Conservation (phyloP, 1,140 invertebrate genomes). For the Andricus grossulariae region DNA sequence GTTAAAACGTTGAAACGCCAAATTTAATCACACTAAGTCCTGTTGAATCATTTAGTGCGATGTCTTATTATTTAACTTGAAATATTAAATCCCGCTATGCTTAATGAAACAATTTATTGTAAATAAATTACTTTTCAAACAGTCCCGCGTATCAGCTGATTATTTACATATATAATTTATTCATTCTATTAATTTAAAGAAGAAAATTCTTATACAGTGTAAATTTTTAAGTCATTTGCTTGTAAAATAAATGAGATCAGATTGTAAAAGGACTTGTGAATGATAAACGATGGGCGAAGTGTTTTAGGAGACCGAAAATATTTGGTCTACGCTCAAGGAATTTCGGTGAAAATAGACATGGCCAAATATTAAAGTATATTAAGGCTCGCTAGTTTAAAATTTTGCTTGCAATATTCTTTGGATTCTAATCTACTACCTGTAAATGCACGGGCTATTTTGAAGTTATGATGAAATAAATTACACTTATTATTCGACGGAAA, state of each 20-base stretch:
- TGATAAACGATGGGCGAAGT: too few relatives aligned
- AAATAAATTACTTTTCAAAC: background rate
- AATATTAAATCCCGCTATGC: background rate
- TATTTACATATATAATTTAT: constrained; percentile 44
- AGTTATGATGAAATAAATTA: too few relatives aligned
- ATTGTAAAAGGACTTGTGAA: background rate
- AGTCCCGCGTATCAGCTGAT: constrained; percentile 36
- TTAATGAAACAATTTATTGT: constrained; percentile 17
- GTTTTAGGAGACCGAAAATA: too few relatives aligned
- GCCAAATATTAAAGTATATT: too few relatives aligned
- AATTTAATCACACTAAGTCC: constrained; percentile 15
- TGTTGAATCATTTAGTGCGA: constrained; percentile 5
- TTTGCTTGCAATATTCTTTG: too few relatives aligned
- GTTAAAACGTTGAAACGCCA: constrained; percentile 12
- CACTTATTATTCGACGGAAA: too few relatives aligned
- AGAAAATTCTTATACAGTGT: background rate
- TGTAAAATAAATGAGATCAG: background rate
- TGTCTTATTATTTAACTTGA: background rate
- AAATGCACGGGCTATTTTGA: too few relatives aligned
- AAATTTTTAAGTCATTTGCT: background rate
- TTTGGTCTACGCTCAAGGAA: too few relatives aligned
- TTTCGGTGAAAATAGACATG: too few relatives aligned
- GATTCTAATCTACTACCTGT: too few relatives aligned
- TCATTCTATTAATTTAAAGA: constrained; percentile 33
- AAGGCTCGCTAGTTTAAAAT: too few relatives aligned